Conservation (phyloP, 2,113 vertebrate genomes). For the Aplodontia rufa region DNA sequence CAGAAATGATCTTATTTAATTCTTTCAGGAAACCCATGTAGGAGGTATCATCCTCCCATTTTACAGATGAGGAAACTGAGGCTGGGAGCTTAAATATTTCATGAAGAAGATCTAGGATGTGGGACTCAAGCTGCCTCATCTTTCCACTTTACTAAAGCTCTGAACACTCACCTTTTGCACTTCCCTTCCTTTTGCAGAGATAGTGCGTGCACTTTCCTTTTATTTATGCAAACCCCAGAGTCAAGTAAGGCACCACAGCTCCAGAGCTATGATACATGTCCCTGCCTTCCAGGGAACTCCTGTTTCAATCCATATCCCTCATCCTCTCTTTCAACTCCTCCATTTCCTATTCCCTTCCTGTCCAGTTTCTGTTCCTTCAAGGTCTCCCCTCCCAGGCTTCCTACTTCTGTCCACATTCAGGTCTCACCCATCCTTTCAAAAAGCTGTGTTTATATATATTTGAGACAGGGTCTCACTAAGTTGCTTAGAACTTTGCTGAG, state of each 20-base stretch:
- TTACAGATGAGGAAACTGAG: not conserved
- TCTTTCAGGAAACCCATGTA: not conserved
- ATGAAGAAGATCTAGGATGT: not conserved
- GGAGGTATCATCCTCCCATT: not conserved
- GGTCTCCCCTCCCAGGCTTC: not conserved
- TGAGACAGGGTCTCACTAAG: no score
- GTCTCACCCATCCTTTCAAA: not conserved
- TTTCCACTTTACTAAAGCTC: not conserved
- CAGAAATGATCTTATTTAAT: not conserved
- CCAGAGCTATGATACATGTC: no score
- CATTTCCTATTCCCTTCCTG: no score
- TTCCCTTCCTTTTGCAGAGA: not conserved
- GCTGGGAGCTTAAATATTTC: not conserved
- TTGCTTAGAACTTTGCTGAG: no score
- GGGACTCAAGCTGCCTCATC: not conserved
- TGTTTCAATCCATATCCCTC: not conserved
- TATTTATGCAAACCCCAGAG: not conserved
- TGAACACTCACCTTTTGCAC: not conserved
- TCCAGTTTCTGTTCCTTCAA: no score
- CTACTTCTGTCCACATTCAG: not conserved
- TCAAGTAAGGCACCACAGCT: accelerated
- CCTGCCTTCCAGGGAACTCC: not conserved
- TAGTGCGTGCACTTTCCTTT: not conserved
- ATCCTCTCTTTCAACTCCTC: not conserved
- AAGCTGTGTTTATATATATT: not conserved